Base-by-base conservation (phyloP, 2,113 vertebrate genomes). In the Motacilla tschutschensis region DNA sequence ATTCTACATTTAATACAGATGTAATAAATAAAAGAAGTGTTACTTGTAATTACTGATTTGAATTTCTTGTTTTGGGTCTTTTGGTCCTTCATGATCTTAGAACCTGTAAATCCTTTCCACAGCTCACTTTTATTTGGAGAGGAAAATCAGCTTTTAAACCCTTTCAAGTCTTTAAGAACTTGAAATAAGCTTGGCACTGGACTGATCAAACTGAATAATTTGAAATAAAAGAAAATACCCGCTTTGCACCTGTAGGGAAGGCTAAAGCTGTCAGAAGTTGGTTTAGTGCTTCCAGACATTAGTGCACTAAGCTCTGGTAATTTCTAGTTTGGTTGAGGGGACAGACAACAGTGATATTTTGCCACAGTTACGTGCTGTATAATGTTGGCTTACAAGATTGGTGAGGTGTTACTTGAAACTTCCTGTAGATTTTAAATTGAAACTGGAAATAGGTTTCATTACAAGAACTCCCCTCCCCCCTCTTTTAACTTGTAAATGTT, bases 101-200 rank as follows among this genome's bases (percentile, higher is more conserved):
- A 82, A 76, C 18, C 20, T 77, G 20, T 79, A 89, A 55, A 63
- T 77, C 16, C 21, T 79, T 85, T 86, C 48, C 29, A 60, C 25
- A 74, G 33, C 8, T 81, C 3, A 8, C 64, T 84, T 88, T 79
- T 75, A 82, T 53, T 89, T 12, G n/a, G 29, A 85, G 38, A 64
- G 9, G 20, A 58, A 85, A 75, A 69, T 87, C 38, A 67, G 29
- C n/a, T 83, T 89, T 85, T 74, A 40, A 43, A 65, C 29, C 69
- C 26, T 60, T 83, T 83, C 41, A 54, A 6, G 24, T 78, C 20
- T 66, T 65, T 33, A 60, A 64, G 43, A 81, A 60, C 24, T 72
- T 76, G 5, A 63, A 64, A 41, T 79, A 33, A 84, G 40, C 28
- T 86, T 58, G 54, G 55, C 21, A 40, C 36, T 50, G 51, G 63